Percentiles rank a stretch among this genome's conserved stretches.
Conservation (phyloP, 2,797 vertebrate species). For the Adrianichthys oophorus region DNA sequence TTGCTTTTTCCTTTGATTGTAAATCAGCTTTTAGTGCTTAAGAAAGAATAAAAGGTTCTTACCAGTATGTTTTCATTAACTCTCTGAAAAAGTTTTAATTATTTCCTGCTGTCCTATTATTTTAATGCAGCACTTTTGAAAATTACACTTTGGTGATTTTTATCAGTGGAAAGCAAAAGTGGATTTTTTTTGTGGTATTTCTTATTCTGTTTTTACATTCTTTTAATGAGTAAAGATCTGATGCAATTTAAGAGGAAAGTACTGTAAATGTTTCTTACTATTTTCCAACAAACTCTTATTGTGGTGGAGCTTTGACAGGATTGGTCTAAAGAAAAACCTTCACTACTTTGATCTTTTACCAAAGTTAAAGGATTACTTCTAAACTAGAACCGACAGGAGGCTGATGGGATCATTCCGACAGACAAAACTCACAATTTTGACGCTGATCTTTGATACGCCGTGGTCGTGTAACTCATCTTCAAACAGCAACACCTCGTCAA, state of each 20-base stretch:
- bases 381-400: too few relatives aligned
- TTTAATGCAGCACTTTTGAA: not conserved
- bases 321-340: not conserved
- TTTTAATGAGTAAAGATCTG: too few relatives aligned
- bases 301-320: not conserved
- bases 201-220: too few relatives aligned
- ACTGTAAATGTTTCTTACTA: not conserved
- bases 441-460: constrained; percentile 93
- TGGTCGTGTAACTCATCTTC: constrained; percentile 98
- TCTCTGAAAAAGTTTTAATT: not conserved
- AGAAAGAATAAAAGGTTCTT: too few relatives aligned
- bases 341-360: too few relatives aligned
- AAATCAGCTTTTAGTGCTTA: too few relatives aligned
- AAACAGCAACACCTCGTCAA: constrained; percentile 94
- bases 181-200: too few relatives aligned
- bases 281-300: not conserved
- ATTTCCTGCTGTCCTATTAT: not conserved
- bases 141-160: not conserved
- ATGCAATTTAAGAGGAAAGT: not conserved
- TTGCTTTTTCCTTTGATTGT: too few relatives aligned
- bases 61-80: too few relatives aligned
- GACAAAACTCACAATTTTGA: constrained; percentile 90
- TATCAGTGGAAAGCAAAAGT: not conserved
- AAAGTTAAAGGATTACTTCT: too few relatives aligned
- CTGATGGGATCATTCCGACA: not conserved